Evolutionary conservation across 2,888 invertebrate species (phyloP).

Genomic region (Timema cristinae): DNA sequence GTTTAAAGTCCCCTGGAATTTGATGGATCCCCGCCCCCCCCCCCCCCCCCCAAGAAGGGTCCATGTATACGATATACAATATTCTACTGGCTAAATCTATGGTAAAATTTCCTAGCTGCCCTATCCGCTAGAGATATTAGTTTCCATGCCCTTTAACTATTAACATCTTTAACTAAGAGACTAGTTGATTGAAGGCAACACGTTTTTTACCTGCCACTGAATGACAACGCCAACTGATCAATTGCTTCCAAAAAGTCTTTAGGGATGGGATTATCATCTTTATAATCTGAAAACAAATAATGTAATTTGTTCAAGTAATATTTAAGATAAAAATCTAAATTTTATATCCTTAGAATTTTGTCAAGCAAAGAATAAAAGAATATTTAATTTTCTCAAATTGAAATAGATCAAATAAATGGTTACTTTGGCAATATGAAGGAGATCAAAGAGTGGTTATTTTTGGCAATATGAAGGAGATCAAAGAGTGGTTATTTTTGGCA

Average conservation of each 20-base stretch:
- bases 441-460: slow-evolving; percentile 36
- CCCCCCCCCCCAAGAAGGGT: too few species aligned
- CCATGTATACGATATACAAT: too few species aligned
- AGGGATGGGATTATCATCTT: slow-evolving; percentile 43
- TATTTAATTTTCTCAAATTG: not conserved
- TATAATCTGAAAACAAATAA: slow-evolving; percentile 40
- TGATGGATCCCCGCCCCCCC: too few species aligned
- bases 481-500: too few species aligned
- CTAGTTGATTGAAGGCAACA: not conserved
- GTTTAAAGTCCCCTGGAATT: too few species aligned
- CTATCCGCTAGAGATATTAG: too few species aligned
- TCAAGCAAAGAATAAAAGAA: too few species aligned
- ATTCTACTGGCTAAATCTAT: too few species aligned
- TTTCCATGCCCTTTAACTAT: too few species aligned
- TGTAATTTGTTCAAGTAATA: not conserved
- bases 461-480: slow-evolving; percentile 47
- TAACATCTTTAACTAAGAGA: too few species aligned
- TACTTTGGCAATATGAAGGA: slow-evolving; percentile 49
- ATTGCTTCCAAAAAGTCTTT: slow-evolving; percentile 46
- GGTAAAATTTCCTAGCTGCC: too few species aligned
- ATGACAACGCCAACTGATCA: slow-evolving; percentile 48
- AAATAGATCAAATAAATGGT: slow-evolving; percentile 20
- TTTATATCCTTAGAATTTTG: too few species aligned
- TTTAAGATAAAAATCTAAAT: not conserved
- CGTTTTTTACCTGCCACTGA: slow-evolving; percentile 45